These are phyloP conservation scores for Patella vulgata DNA, from an alignment of 1,140 invertebrate genomes.

Conservation along the genomic window DNA sequence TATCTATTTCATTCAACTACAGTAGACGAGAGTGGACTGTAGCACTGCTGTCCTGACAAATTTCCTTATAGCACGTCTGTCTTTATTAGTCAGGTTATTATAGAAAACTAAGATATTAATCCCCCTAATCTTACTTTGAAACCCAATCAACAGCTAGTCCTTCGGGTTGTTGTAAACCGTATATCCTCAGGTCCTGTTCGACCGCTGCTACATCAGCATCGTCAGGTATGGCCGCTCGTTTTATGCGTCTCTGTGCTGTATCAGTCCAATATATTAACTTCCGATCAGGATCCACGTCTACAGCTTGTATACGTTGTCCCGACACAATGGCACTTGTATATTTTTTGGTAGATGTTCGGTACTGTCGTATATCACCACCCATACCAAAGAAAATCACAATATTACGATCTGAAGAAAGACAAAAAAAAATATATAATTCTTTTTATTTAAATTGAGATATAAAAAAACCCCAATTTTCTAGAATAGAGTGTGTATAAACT, in stretches of 20 bases:
- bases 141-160: conserved; percentile 92
- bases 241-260: conserved; percentile 87
- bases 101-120: no score
- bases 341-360: conserved; percentile 79
- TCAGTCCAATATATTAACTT: conserved; percentile 94
- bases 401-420: conserved; percentile 37
- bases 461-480: conserved; percentile 1
- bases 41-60: no score
- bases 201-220: conserved; percentile 77
- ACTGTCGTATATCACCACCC: conserved; percentile 86
- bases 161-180: conserved; percentile 81
- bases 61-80: no score
- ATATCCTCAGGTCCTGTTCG: conserved; percentile 84
- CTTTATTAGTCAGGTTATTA: no score
- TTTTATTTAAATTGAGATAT: not conserved
- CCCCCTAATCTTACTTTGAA: conserved; percentile 69
- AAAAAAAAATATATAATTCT: conserved; percentile 1
- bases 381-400: conserved; percentile 75
- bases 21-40: no score
- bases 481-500: no score
- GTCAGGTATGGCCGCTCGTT: conserved; percentile 87
- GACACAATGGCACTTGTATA: conserved; percentile 75
- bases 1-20: no score
- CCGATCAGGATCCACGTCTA: conserved; percentile 83
- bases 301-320: conserved; percentile 84